phyloP scores from a whole-genome alignment of 2,888 invertebrate genomes.

The Drosophila imparisetae region DNA sequence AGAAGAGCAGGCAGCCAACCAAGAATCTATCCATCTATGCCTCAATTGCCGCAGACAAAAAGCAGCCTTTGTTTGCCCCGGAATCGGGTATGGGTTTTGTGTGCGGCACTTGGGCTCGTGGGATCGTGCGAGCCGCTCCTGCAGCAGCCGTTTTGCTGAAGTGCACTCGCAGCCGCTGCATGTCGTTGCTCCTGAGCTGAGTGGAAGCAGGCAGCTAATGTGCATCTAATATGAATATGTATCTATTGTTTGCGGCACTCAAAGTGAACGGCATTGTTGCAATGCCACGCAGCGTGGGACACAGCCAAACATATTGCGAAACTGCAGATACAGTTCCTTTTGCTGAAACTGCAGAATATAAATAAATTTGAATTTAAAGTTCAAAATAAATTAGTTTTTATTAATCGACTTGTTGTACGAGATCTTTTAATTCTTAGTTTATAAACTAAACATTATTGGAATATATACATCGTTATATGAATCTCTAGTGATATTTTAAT shows the following conservation, averaged over 20 bases:
- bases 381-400: not conserved
- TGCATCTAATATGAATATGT: conserved; percentile 82
- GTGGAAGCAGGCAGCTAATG: conserved; percentile 74
- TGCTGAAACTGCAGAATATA: not conserved
- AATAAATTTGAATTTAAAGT: not conserved
- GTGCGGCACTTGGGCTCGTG: conserved; percentile 25
- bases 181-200: conserved; percentile 69
- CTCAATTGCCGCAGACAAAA: conserved; percentile 61
- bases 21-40: conserved; percentile 50
- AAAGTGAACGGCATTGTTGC: conserved; percentile 63
- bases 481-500: not conserved
- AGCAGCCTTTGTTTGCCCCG: conserved; percentile 66
- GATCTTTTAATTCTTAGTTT: not conserved
- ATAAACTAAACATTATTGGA: not conserved
- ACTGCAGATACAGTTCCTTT: not conserved
- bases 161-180: conserved; percentile 55
- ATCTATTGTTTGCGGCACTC: conserved; percentile 61
- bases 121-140: conserved; percentile 32
- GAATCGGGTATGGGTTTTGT: conserved; percentile 13
- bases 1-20: conserved; percentile 40
- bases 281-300: conserved; percentile 60
- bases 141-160: conserved; percentile 39
- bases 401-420: not conserved
- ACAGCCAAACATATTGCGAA: conserved; percentile 6
- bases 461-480: not conserved